Evolutionary conservation across 2,113 vertebrate species (phyloP), one percentile per base, ranked within the genome.

Genomic region (Amphiprion percula): DNA sequence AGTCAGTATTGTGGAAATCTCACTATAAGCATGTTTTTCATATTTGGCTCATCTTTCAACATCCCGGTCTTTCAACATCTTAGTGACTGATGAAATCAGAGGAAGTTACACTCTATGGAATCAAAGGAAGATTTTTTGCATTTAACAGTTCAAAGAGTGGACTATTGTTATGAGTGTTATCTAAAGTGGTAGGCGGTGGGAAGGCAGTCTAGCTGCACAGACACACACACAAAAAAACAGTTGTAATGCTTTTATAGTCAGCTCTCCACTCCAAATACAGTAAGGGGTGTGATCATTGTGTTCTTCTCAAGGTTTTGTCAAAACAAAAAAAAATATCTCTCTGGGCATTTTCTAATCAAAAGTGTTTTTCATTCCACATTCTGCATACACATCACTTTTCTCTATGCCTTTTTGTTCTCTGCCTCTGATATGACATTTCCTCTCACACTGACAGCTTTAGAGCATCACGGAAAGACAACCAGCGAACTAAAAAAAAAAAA

Each of bases 61-160:
- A 72, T 79, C 41, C 53, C 63, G 17, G 17, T 2, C 14, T 28
- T 4, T 56, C 44, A 56, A 4, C 30, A 59, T 67, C 44, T 59
- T 39, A 41, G 28, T 49, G 53, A 19, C 1, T 50, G 28, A 49
- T 49, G 11, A 70, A 82, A 82, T 83, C 63, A 21, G 64, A 21
- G 23, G 28, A 66, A 63, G 49, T 79, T 78, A 47, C 28, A 39
- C 39, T 77, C 46, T 11, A 0, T 41, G 49, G 58, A 54, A 88
- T 87, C 54, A 89, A 91, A 86, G 19, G 12, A 77, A 44, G 10
- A 76, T 71, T 76, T 5, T 74, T 47, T 56, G 11, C 41, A 44
- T 5, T 44, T 10, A 44, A 79, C 52, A 85, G 69, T 78, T 90
- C 62, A 88, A 90, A 87, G 56, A 60, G 56, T 69, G 54, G 83